A percentile compares a stretch with the other conserved stretches of the same genome.
These are phyloP conservation scores for Neoarius graeffei DNA, from an alignment of 2,113 vertebrate species.

Conservation along the genomic window DNA sequence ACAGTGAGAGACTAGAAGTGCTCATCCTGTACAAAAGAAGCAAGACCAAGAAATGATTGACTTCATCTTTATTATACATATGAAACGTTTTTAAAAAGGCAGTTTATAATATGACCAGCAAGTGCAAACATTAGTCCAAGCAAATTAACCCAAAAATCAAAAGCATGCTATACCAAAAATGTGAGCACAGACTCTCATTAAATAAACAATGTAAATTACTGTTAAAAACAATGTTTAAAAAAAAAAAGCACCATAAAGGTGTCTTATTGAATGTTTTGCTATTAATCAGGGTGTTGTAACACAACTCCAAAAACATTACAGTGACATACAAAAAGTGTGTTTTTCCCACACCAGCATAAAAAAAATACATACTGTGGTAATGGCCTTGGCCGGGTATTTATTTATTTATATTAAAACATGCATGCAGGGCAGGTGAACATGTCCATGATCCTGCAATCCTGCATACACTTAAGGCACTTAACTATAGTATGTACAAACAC, in stretches of 20 bases:
- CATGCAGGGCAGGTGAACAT: neutral
- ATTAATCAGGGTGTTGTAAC: neutral
- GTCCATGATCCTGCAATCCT: neutral
- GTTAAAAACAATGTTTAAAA: neutral
- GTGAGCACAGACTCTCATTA: neutral
- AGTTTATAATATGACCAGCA: neutral
- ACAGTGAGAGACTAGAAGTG: neutral
- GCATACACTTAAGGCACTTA: conserved; percentile 1
- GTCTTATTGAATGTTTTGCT: no score
- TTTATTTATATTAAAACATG: no score
- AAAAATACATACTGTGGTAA: neutral
- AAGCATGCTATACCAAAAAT: neutral
- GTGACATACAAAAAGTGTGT: neutral
- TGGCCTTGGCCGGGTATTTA: neutral
- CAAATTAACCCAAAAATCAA: neutral
- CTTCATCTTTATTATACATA: conserved; percentile 13
- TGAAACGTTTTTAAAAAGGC: neutral
- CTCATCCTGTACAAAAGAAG: neutral
- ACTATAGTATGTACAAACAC: neutral
- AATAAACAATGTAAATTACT: neutral
- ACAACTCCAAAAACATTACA: neutral
- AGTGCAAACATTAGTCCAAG: neutral
- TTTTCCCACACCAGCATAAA: conserved; percentile 5
- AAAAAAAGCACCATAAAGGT: neutral
- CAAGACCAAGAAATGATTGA: neutral